These are phyloP conservation scores for Camarhynchus parvulus DNA, from an alignment of 2,113 vertebrate species.

Conservation along the genomic window DNA sequence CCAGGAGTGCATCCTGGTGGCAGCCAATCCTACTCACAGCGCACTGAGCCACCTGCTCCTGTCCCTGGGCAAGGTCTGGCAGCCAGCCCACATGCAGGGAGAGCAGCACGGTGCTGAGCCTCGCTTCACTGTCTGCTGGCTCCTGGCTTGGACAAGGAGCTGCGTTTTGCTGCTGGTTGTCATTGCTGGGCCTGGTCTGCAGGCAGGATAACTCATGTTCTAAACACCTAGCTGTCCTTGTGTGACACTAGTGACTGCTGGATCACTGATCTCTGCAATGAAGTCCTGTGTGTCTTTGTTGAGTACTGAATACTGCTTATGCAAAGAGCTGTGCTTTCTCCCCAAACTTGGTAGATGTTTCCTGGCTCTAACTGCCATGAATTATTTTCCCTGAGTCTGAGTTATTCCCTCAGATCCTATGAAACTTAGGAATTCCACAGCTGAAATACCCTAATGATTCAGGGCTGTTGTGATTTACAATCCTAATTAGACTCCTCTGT, in stretches of 20 bases:
- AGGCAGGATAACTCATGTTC: background rate
- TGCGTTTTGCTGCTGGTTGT: background rate
- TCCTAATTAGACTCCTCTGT: background rate
- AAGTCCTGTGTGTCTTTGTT: background rate
- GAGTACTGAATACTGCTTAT: background rate
- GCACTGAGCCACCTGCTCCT: background rate
- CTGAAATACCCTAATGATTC: background rate
- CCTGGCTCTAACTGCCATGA: background rate
- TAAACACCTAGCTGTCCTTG: background rate
- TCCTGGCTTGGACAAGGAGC: background rate
- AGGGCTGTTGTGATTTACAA: background rate
- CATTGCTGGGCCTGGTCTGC: background rate
- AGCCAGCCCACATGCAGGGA: fast-evolving
- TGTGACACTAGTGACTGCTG: background rate
- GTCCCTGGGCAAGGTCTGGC: background rate
- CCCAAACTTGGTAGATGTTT: background rate
- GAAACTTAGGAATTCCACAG: background rate
- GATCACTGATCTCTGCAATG: background rate
- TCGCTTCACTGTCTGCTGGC: fast-evolving
- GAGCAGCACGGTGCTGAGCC: background rate
- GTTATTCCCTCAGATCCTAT: background rate
- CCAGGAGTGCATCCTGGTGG: background rate
- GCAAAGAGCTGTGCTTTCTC: background rate
- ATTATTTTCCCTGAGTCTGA: background rate
- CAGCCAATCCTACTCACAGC: background rate